These are phyloP conservation scores for Sericinus montela DNA, from an alignment of 2,888 invertebrate species.

Conservation along the genomic window DNA sequence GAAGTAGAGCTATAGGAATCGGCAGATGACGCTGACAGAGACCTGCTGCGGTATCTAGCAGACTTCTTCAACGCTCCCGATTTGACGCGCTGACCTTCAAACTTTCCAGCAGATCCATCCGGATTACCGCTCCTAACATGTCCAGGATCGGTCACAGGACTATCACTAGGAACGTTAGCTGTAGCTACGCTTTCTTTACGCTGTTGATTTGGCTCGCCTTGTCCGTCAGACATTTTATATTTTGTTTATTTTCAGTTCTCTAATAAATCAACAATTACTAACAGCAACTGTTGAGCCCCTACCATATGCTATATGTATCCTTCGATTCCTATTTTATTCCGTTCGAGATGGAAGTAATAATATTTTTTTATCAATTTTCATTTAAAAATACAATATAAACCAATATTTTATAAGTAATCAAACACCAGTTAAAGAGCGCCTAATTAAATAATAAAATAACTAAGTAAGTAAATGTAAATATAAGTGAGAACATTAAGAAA, in stretches of 20 bases:
- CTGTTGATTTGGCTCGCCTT: constrained; percentile 54
- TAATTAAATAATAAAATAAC: constrained; percentile 16
- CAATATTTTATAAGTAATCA: constrained; percentile 51
- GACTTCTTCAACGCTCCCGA: constrained; percentile 92
- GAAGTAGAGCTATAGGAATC: constrained; percentile 95
- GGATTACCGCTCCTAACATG: constrained; percentile 69
- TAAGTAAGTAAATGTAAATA: background rate
- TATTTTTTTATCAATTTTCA: background rate
- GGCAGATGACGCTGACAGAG: constrained; percentile 95
- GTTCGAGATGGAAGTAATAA: background rate
- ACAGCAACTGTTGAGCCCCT: no score
- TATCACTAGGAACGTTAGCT: constrained; percentile 82
- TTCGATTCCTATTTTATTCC: no score
- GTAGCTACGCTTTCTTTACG: constrained; percentile 63
- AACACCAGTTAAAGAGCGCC: constrained; percentile 38
- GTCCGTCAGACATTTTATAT: constrained; percentile 57
- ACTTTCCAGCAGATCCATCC: constrained; percentile 62
- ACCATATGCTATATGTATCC: no score
- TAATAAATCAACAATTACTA: no score
- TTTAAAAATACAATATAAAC: constrained; percentile 38
- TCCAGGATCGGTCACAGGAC: constrained; percentile 88
- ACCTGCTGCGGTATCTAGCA: constrained; percentile 92
- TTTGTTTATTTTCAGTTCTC: no score
- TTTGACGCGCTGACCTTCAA: constrained; percentile 67
- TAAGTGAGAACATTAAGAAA: constrained; percentile 2